Conservation (phyloP, 2,113 vertebrate genomes). For the Microcebus griseorufus region DNA sequence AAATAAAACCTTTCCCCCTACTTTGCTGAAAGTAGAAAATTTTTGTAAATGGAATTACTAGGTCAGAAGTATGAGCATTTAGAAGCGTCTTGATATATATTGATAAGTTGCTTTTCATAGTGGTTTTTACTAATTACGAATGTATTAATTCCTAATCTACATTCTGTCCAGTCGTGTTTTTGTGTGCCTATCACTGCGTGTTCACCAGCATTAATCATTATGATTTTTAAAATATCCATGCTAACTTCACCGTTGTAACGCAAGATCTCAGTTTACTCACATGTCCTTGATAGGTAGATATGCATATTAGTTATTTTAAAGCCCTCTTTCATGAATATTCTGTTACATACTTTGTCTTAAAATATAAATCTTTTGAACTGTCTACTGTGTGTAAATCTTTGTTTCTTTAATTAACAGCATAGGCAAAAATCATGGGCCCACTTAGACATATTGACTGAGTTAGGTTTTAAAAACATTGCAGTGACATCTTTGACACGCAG, state of each 20-base stretch:
- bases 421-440: neutral
- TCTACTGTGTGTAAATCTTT: neutral
- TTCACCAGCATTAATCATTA: neutral
- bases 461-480: neutral
- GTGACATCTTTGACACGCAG: neutral
- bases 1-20: neutral
- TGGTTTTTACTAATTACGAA: neutral
- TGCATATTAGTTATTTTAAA: neutral
- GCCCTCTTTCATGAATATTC: neutral
- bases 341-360: neutral
- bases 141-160: neutral
- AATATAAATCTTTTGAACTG: neutral
- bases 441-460: neutral
- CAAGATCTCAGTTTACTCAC: neutral
- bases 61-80: neutral
- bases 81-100: neutral
- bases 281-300: neutral
- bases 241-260: neutral
- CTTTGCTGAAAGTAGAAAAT: neutral
- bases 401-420: neutral
- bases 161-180: neutral
- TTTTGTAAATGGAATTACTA: neutral
- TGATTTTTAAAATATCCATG: neutral
- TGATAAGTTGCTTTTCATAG: neutral
- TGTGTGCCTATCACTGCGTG: neutral